These are phyloP conservation scores for Julus scanicus DNA, from an alignment of 2,888 invertebrate species.

Conservation along the genomic window DNA sequence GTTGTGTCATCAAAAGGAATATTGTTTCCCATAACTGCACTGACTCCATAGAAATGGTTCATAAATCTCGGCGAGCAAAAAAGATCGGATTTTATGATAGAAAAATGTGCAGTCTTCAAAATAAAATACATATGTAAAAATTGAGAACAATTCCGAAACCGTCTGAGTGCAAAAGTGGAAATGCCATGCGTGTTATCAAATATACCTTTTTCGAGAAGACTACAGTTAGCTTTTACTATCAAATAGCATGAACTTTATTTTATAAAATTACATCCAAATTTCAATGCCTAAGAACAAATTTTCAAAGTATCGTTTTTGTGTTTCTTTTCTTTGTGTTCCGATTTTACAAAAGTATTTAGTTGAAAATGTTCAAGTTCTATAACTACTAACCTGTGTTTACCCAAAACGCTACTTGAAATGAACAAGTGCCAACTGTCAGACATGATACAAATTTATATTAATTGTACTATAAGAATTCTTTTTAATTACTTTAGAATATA, in stretches of 20 bases:
- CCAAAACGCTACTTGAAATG: no score
- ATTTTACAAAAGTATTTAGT: no score
- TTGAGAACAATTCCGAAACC: not conserved
- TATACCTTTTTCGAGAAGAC: not conserved
- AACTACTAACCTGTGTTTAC: no score
- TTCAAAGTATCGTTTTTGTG: no score
- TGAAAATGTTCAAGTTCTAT: no score
- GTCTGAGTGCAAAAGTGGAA: not conserved
- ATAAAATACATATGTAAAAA: not conserved
- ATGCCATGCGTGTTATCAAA: not conserved
- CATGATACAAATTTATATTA: no score
- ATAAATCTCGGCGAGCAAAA: constrained; percentile 13
- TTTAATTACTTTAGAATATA: not conserved
- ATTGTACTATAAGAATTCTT: not conserved
- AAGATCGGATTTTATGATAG: constrained; percentile 34
- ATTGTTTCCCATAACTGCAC: constrained; percentile 29
- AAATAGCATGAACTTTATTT: no score
- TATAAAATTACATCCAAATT: no score
- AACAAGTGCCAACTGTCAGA: no score
- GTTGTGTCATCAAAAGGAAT: constrained; percentile 28
- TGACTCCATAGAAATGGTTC: constrained; percentile 40
- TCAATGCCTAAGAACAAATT: no score
- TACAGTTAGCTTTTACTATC: no score
- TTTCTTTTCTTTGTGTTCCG: no score
- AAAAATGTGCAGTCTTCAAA: constrained; percentile 23